Evolutionary conservation across 2,113 vertebrate species (phyloP), one percentile per base, ranked within the genome.

Genomic region (Anguilla japonica): DNA sequence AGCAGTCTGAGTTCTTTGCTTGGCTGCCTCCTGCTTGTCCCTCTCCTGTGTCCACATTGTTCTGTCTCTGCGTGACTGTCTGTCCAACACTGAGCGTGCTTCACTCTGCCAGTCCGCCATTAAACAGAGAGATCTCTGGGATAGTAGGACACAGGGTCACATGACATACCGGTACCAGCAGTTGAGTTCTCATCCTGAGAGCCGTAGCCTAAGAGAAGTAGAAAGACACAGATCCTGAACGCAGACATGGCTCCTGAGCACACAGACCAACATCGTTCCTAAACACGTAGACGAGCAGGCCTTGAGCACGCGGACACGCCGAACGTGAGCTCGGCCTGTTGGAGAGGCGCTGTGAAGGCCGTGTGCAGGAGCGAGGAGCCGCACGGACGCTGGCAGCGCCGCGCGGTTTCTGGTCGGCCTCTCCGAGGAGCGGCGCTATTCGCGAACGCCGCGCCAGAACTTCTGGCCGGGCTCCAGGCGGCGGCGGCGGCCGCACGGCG

Each of bases 401-500:
- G 41, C 26, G 14, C n/a, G n/a, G 46, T 81, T 71, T 80, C 91
- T 91, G 80, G 85, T 91, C 82, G 88, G 89, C 89, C 71, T 92
- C 86, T 18, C 92, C 90, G 92, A 87, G 84, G 84, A 91, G 91
- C 91, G 92, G 9, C n/a, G 53, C 92, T 94, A 92, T 90, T 91
- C 89, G 92, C 15, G 91, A 92, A 93, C 95, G 93, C 94, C 92
- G 94, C 93, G 90, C 88, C 90, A 92, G 90, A 93, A 93, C 89
- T 91, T 89, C 84, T 95, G 95, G 94, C 93, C 88, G 79, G 83
- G 86, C 85, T 92, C 93, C 95, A 95, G 89, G 90, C 89, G 85
- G 89, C 87, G 15, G 89, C 89, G 87, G 91, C 91, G 84, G 88
- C 90, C 60, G 88, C 91, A 84, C 89, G 90, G 91, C 89, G 88